Conservation (phyloP, 2,113 vertebrate species). For the Scopus umbretta region DNA sequence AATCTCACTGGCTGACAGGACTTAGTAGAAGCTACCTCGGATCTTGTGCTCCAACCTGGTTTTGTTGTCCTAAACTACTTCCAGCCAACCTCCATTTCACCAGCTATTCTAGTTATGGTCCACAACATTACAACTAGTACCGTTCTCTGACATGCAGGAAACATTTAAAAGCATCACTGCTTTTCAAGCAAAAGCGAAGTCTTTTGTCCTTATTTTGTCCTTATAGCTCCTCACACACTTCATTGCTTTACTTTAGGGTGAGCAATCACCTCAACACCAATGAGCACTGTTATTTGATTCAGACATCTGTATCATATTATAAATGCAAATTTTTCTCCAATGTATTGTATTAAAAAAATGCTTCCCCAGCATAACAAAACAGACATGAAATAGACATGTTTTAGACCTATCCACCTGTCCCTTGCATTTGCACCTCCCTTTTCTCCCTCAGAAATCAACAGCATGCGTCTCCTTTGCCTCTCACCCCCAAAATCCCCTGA, state of each 20-base stretch:
- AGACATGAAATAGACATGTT: not conserved
- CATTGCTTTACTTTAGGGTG: not conserved
- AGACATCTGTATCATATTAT: not conserved
- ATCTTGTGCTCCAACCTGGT: not conserved
- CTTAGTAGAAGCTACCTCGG: not conserved
- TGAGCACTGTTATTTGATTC: not conserved
- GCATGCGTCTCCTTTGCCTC: not conserved
- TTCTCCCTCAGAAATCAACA: not conserved
- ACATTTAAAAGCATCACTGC: not conserved
- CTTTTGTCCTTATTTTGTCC: not conserved
- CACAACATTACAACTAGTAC: not conserved
- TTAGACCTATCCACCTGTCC: not conserved
- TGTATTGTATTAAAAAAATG: not conserved
- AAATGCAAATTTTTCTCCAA: not conserved
- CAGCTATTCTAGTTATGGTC: not conserved
- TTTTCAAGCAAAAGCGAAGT: not conserved
- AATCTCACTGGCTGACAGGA: not conserved
- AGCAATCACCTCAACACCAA: not conserved
- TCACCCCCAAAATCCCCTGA: rapidly evolving
- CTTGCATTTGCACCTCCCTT: not conserved
- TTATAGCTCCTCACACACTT: not conserved
- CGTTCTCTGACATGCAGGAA: not conserved
- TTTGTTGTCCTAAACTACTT: not conserved
- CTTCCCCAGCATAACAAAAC: not conserved
- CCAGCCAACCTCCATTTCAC: not conserved